phyloP scores from a whole-genome alignment of 2,797 vertebrate genomes.

The Rhinella marina region DNA sequence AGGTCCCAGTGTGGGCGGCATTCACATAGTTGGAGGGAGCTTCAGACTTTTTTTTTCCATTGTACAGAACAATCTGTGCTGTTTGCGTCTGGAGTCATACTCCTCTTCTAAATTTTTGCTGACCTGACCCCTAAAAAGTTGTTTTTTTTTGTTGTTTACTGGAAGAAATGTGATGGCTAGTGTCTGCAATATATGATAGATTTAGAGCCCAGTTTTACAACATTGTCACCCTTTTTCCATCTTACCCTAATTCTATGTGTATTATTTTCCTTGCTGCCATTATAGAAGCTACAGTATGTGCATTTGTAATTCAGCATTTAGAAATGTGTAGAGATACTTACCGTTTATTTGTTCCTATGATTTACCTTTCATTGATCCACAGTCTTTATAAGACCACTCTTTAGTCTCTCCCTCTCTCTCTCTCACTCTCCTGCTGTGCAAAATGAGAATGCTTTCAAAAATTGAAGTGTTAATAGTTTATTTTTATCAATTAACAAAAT shows the following conservation, averaged over 20 bases:
- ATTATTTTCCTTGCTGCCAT: neutral
- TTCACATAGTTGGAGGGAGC: constrained; percentile 32
- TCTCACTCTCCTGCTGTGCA: too few species aligned
- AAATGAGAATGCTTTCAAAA: too few species aligned
- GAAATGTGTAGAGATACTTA: neutral
- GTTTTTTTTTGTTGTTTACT: constrained; percentile 9
- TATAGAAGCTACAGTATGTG: neutral
- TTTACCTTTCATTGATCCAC: too few species aligned
- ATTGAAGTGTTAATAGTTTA: too few species aligned
- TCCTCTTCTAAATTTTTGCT: constrained; percentile 22
- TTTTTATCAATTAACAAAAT: too few species aligned
- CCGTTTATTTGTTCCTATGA: too few species aligned
- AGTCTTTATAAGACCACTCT: too few species aligned
- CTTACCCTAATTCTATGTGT: neutral
- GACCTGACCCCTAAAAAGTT: neutral
- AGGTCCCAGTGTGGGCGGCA: constrained; percentile 49
- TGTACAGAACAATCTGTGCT: constrained; percentile 58
- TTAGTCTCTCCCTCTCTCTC: too few species aligned
- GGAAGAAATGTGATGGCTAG: neutral
- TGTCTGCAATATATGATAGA: neutral
- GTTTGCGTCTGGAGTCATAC: constrained; percentile 44
- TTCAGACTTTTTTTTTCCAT: constrained; percentile 42
- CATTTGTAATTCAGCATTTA: neutral
- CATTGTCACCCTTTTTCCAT: neutral
- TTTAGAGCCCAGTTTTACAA: neutral